A percentile compares a stretch with the other conserved stretches of the same genome.
Conservation (phyloP, 2,797 vertebrate genomes). For the Brachymystax lenok region DNA sequence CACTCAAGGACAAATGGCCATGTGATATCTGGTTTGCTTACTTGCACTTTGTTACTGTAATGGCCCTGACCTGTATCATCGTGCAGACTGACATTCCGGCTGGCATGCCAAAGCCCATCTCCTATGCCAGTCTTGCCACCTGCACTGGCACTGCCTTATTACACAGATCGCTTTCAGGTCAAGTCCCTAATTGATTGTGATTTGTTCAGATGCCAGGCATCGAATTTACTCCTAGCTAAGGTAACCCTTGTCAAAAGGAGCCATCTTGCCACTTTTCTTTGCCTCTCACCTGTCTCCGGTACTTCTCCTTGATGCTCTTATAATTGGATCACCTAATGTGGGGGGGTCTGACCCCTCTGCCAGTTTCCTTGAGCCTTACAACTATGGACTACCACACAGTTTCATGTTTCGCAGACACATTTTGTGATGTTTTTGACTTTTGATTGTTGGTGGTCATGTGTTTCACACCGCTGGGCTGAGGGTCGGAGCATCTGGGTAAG, state of each 20-base stretch:
- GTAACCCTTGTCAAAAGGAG: slow-evolving; percentile 27
- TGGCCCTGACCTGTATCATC: background rate
- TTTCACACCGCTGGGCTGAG: slow-evolving; percentile 23
- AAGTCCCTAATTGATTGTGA: slow-evolving; percentile 30
- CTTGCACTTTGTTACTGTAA: too few species aligned
- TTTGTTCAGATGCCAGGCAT: slow-evolving; percentile 23
- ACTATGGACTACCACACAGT: slow-evolving; percentile 20
- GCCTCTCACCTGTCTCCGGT: slow-evolving; percentile 6
- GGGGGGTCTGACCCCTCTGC: background rate
- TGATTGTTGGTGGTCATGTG: slow-evolving; percentile 7
- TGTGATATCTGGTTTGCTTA: too few species aligned
- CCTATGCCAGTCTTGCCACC: slow-evolving; percentile 2
- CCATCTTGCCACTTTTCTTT: background rate
- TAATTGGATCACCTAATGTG: too few species aligned
- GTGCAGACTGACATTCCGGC: background rate
- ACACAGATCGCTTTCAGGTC: background rate
- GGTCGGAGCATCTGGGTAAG: slow-evolving; percentile 33
- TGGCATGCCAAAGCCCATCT: background rate
- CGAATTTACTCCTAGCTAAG: slow-evolving; percentile 14
- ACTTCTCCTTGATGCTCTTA: background rate
- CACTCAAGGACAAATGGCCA: too few species aligned
- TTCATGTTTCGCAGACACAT: background rate
- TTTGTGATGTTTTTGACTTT: slow-evolving; percentile 11
- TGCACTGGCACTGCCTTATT: background rate
- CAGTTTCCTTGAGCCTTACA: slow-evolving; percentile 25